Conservation (phyloP, 2,888 invertebrate genomes). For the Trimorus sp. region DNA sequence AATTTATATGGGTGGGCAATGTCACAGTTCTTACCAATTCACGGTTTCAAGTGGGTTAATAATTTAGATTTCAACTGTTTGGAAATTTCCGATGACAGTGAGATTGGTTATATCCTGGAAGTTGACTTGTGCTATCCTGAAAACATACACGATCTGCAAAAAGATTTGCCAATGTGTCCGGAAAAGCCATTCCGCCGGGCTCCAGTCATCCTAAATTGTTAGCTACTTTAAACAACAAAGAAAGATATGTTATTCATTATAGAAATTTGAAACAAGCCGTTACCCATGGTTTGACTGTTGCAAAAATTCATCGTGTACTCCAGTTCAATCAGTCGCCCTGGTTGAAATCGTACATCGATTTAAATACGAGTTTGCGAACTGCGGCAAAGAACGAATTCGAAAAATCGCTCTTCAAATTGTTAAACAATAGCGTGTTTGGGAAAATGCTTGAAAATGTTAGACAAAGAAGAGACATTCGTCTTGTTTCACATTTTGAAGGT, state of each 20-base stretch:
- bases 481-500: background rate
- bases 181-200: background rate
- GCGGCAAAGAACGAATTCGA: too few relatives aligned
- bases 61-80: background rate
- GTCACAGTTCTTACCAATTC: too few relatives aligned
- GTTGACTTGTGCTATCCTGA: constrained; percentile 2
- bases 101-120: constrained; percentile 12
- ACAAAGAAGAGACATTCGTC: too few relatives aligned
- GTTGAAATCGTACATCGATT: constrained; percentile 1
- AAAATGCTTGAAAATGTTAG: too few relatives aligned
- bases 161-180: constrained; percentile 16
- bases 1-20: constrained; percentile 14
- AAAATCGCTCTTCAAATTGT: constrained; percentile 13
- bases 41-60: too few relatives aligned
- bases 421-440: constrained; percentile 21
- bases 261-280: too few relatives aligned
- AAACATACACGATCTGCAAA: constrained; percentile 9
- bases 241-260: background rate
- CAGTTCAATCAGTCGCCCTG: constrained; percentile 12
- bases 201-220: background rate
- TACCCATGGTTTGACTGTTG: background rate
- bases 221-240: constrained; percentile 8
- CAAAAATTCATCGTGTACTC: too few relatives aligned
- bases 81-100: background rate
- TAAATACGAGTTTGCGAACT: constrained; percentile 11